These are phyloP conservation scores for Scaptomyza pallida DNA, from an alignment of 1,140 invertebrate genomes.

Conservation along the genomic window DNA sequence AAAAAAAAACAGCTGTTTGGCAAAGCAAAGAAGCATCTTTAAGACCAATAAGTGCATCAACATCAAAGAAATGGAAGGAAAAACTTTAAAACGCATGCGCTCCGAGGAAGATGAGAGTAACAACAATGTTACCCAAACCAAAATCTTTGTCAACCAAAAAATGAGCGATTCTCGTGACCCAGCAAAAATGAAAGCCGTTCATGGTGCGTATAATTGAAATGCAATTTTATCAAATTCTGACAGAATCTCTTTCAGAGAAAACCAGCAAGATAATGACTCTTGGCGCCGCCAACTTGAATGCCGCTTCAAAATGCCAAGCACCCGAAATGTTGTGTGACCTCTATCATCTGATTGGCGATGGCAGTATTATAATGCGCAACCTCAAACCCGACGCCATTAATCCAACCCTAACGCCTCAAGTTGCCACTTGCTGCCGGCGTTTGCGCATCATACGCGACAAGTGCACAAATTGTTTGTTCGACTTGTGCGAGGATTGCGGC, in stretches of 20 bases:
- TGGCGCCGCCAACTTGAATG: conserved; percentile 42
- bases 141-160: conserved; percentile 65
- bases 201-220: conserved; percentile 48
- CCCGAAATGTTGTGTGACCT: conserved; percentile 28
- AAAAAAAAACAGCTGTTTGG: not conserved
- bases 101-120: conserved; percentile 59
- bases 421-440: conserved; percentile 60
- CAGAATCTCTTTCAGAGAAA: conserved; percentile 47
- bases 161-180: conserved; percentile 53
- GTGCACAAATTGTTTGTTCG: conserved; percentile 62
- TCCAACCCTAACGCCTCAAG: conserved; percentile 33
- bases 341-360: conserved; percentile 51
- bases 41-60: not conserved
- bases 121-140: conserved; percentile 59
- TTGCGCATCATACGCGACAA: conserved; percentile 50
- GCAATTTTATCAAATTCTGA: not conserved
- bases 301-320: not conserved
- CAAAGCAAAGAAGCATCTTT: not conserved
- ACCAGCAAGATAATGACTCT: conserved; percentile 65
- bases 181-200: conserved; percentile 65
- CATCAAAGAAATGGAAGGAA: conserved; percentile 41
- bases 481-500: conserved; percentile 73
- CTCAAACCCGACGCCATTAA: conserved; percentile 47
- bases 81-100: conserved; percentile 54
- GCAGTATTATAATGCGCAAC: conserved; percentile 51